These are phyloP conservation scores for Gobius niger DNA, from an alignment of 2,113 vertebrate genomes.

Conservation along the genomic window DNA sequence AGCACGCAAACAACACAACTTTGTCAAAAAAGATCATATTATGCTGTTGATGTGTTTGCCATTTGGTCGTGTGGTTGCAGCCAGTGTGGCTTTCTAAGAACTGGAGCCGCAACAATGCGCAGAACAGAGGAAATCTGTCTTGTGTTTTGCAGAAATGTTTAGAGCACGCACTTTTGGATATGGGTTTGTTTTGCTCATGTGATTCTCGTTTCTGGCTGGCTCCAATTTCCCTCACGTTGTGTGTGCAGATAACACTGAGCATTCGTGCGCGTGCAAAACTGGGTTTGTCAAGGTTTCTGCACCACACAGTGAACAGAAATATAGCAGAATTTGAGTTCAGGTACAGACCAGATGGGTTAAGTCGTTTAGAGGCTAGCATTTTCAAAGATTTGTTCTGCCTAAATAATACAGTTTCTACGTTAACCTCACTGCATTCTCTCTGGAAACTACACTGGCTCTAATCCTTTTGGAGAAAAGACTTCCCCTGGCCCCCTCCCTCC, in stretches of 20 bases:
- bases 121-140: slow-evolving; percentile 37
- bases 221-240: slow-evolving; percentile 19
- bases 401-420: background rate
- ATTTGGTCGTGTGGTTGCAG: background rate
- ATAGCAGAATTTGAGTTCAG: slow-evolving; percentile 35
- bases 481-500: slow-evolving; percentile 16
- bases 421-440: background rate
- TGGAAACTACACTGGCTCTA: slow-evolving; percentile 14
- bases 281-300: background rate
- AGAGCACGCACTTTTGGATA: slow-evolving; percentile 8
- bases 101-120: slow-evolving; percentile 42
- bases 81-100: slow-evolving; percentile 31
- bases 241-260: slow-evolving; percentile 5
- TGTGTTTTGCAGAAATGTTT: slow-evolving; percentile 16
- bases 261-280: slow-evolving; percentile 5
- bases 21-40: background rate
- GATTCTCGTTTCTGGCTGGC: slow-evolving; percentile 14
- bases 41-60: slow-evolving; percentile 17
- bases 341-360: slow-evolving; percentile 36
- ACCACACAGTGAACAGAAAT: slow-evolving; percentile 11
- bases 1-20: slow-evolving; percentile 5
- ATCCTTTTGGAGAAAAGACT: slow-evolving; percentile 38
- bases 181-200: slow-evolving; percentile 18
- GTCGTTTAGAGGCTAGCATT: background rate
- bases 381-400: background rate